Evolutionary conservation across 2,113 vertebrate species (phyloP).

Genomic region (Loxodonta africana): DNA sequence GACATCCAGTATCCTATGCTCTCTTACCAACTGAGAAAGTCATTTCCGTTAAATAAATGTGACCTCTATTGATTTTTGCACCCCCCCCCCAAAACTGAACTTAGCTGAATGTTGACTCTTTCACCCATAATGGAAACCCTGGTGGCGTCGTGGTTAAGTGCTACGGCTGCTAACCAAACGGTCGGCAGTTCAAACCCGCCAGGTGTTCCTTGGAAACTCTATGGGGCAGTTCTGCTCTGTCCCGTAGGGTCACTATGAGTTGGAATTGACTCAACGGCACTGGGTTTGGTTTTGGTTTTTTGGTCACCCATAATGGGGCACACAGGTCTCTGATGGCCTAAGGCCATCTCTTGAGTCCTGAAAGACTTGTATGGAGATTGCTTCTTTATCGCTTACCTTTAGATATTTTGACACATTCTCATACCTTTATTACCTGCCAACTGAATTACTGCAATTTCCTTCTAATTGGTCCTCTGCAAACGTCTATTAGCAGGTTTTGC

Average conservation of each 20-base stretch:
- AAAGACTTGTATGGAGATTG: accelerated
- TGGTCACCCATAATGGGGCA: not conserved
- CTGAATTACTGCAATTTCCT: not conserved
- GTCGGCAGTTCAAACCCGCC: too few species aligned
- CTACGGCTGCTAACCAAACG: too few species aligned
- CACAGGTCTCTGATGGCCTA: not conserved
- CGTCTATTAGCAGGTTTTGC: not conserved
- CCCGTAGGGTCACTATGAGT: too few species aligned
- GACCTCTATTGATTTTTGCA: constrained; percentile 32
- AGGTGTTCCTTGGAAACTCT: too few species aligned
- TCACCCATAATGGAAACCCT: not conserved
- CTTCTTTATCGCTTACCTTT: constrained; percentile 27
- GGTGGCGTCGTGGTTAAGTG: too few species aligned
- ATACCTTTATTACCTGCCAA: constrained; percentile 39
- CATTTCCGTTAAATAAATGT: constrained; percentile 34
- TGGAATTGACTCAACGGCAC: too few species aligned
- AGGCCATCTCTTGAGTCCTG: not conserved
- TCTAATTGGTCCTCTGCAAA: not conserved
- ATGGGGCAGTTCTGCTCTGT: too few species aligned
- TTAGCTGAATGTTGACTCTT: not conserved
- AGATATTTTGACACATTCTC: constrained; percentile 61
- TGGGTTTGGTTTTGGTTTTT: too few species aligned
- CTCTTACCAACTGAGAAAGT: not conserved
- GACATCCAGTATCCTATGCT: not conserved
- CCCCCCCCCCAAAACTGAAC: not conserved